Evolutionary conservation across 1,140 invertebrate genomes (phyloP).

Genomic region (Drosophila arawakana): DNA sequence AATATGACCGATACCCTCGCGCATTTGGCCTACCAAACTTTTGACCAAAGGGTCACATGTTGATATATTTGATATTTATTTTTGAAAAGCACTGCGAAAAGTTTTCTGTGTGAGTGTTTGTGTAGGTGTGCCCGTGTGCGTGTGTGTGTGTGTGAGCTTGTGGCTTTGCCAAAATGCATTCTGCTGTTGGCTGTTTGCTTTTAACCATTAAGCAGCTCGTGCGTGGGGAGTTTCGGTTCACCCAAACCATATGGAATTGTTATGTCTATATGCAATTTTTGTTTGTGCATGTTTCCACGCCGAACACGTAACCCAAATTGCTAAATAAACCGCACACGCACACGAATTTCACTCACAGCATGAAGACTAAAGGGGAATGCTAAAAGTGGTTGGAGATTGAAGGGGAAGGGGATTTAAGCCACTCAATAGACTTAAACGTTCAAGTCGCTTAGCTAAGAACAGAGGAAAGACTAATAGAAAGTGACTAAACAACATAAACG

Average conservation of each 20-base stretch:
- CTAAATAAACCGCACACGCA: constrained; percentile 73
- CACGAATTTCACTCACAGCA: background rate
- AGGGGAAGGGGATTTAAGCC: constrained; percentile 10
- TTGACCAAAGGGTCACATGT: constrained; percentile 38
- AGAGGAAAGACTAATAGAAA: too few species aligned
- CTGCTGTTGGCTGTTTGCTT: constrained; percentile 71
- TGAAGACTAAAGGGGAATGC: too few species aligned
- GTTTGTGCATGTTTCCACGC: constrained; percentile 55
- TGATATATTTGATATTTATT: constrained; percentile 55
- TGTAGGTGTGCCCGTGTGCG: constrained; percentile 15
- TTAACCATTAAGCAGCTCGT: constrained; percentile 68
- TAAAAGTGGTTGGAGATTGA: too few species aligned
- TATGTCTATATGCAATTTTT: constrained; percentile 57
- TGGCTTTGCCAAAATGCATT: constrained; percentile 70
- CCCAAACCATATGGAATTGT: constrained; percentile 61
- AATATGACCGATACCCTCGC: constrained; percentile 24
- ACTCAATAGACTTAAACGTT: constrained; percentile 66
- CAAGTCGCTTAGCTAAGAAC: constrained; percentile 31
- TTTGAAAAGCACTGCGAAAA: constrained; percentile 35
- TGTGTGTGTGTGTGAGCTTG: constrained; percentile 36
- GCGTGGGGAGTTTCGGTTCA: constrained; percentile 15
- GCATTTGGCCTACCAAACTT: background rate
- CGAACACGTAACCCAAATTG: constrained; percentile 76
- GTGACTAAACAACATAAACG: too few species aligned
- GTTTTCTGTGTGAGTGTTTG: constrained; percentile 1